Evolutionary conservation across 1,140 invertebrate genomes (phyloP).

Genomic region (Phthorimaea operculella): DNA sequence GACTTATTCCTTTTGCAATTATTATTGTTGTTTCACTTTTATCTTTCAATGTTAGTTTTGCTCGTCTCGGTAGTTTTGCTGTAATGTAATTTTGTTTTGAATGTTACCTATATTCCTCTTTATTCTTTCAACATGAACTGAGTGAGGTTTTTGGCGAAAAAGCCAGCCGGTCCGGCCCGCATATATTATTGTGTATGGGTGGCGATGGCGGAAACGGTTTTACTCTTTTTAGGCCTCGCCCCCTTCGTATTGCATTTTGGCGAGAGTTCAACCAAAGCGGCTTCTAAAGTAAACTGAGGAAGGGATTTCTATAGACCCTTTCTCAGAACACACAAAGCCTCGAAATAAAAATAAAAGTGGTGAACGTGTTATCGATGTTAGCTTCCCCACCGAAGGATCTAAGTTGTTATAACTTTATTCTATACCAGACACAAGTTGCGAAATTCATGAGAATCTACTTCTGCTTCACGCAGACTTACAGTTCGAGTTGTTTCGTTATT

Average conservation of each 20-base stretch:
- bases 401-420: no score
- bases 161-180: neutral
- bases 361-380: no score
- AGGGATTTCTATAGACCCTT: neutral
- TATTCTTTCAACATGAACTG: neutral
- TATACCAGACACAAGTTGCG: neutral
- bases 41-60: no score
- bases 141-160: neutral
- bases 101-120: neutral
- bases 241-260: neutral
- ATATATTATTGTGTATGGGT: neutral
- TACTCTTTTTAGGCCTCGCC: neutral
- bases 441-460: neutral
- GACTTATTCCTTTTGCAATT: no score
- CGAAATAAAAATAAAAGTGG: no score
- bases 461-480: neutral
- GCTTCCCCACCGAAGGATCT: no score
- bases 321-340: neutral
- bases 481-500: neutral
- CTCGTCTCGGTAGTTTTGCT: no score
- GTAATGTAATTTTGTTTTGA: no score
- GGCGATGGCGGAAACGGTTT: slow-evolving; percentile 2
- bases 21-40: no score
- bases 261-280: slow-evolving; percentile 1
- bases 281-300: neutral